A percentile compares a stretch with the other conserved stretches of the same genome.
phyloP scores from a whole-genome alignment of 2,113 vertebrate species.

The Megaleporinus macrocephalus region DNA sequence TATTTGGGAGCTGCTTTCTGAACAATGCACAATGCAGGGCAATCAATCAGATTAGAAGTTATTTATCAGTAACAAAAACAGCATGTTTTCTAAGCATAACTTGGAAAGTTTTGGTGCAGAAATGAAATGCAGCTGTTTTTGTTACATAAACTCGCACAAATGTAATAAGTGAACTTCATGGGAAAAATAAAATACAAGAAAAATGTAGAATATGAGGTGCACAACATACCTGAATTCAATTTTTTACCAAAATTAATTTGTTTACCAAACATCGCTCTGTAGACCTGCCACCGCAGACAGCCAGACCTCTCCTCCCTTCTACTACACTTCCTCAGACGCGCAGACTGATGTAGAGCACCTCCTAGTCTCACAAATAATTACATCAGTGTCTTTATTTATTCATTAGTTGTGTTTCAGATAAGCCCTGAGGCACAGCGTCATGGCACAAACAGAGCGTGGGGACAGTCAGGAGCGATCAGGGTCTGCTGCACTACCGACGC shows the following conservation, averaged over 20 bases:
- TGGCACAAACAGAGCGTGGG: constrained; percentile 8
- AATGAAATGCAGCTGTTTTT: not conserved
- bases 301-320: not conserved
- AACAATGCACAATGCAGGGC: too few relatives aligned
- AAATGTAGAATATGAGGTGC: not conserved
- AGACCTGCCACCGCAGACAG: constrained; percentile 8
- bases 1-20: too few relatives aligned
- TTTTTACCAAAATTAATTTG: not conserved
- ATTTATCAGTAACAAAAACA: too few relatives aligned
- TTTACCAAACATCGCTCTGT: constrained; percentile 1
- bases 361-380: constrained; percentile 15
- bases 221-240: not conserved
- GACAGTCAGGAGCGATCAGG: not conserved
- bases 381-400: constrained; percentile 34
- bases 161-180: not conserved
- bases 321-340: constrained; percentile 1
- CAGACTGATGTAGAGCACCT: not conserved
- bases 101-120: not conserved
- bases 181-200: not conserved
- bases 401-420: constrained; percentile 28
- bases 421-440: not conserved
- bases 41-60: too few relatives aligned
- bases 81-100: too few relatives aligned
- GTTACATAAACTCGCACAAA: not conserved
- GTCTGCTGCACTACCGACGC: not conserved